Conservation (phyloP, 2,113 vertebrate species). For the Sebastes schlegelii region DNA sequence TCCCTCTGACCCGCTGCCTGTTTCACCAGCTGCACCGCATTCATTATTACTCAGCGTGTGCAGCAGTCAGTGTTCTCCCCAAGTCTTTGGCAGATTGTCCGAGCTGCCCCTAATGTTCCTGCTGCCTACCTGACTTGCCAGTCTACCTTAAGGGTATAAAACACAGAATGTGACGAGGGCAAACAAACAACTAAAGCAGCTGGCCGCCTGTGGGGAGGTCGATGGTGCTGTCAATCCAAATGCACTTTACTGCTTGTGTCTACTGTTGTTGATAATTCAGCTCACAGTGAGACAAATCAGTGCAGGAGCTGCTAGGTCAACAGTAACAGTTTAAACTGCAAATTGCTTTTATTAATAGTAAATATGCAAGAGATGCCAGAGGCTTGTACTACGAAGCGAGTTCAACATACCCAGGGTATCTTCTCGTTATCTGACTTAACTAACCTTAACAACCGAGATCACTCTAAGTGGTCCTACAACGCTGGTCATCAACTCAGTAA, state of each 20-base stretch:
- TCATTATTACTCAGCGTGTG: neutral
- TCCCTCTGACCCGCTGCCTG: conserved; percentile 1
- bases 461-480: too few relatives aligned
- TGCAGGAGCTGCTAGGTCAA: neutral
- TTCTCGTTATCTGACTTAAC: too few relatives aligned
- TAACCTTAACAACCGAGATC: too few relatives aligned
- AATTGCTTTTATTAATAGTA: neutral
- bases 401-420: too few relatives aligned
- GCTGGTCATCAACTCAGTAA: too few relatives aligned
- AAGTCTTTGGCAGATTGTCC: neutral
- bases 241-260: neutral
- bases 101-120: neutral
- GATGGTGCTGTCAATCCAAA: neutral
- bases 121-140: neutral
- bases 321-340: neutral
- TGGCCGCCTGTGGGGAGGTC: neutral
- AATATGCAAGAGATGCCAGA: neutral
- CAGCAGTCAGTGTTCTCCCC: neutral
- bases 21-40: conserved; percentile 15
- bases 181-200: neutral
- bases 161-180: neutral
- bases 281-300: neutral
- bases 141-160: neutral
- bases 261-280: neutral
- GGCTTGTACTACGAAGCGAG: too few relatives aligned